phyloP scores from a whole-genome alignment of 2,113 vertebrate species.

The Salvelinus namaycush region DNA sequence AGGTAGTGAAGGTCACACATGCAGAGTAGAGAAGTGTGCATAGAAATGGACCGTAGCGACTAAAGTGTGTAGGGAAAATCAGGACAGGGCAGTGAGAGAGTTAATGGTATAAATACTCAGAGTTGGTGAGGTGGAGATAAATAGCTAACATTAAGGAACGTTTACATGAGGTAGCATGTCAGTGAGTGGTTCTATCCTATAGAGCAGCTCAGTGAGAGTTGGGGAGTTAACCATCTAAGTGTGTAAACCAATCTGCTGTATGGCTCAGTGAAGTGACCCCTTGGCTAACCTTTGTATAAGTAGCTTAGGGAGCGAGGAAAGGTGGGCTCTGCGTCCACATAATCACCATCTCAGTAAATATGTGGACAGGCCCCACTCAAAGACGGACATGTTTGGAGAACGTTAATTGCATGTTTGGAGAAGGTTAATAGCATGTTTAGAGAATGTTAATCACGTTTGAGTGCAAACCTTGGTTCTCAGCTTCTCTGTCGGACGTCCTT shows the following conservation, averaged over 20 bases:
- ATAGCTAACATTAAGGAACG: neutral
- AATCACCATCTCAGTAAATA: neutral
- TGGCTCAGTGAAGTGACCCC: neutral
- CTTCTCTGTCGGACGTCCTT: neutral
- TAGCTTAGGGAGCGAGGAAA: neutral
- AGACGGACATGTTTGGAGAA: conserved; percentile 7
- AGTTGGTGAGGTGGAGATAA: neutral
- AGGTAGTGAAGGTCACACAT: too few species aligned
- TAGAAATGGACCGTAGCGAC: too few species aligned
- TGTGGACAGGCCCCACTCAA: neutral
- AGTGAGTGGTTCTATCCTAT: neutral
- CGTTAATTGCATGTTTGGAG: too few species aligned
- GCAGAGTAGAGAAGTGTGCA: too few species aligned
- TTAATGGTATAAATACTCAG: neutral
- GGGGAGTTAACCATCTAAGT: too few species aligned
- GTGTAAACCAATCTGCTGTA: neutral
- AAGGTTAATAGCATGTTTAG: neutral
- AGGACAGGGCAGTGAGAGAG: neutral
- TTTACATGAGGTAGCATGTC: neutral
- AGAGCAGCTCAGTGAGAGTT: conserved; percentile 5
- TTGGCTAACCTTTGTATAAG: conserved; percentile 6
- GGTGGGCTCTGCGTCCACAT: neutral
- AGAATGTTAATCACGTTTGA: too few species aligned
- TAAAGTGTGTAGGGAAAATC: neutral
- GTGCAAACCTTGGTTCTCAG: neutral